Percentiles rank a stretch among this genome's conserved stretches.
Conservation (phyloP, 1,140 invertebrate genomes). For the Chlorops oryzae region DNA sequence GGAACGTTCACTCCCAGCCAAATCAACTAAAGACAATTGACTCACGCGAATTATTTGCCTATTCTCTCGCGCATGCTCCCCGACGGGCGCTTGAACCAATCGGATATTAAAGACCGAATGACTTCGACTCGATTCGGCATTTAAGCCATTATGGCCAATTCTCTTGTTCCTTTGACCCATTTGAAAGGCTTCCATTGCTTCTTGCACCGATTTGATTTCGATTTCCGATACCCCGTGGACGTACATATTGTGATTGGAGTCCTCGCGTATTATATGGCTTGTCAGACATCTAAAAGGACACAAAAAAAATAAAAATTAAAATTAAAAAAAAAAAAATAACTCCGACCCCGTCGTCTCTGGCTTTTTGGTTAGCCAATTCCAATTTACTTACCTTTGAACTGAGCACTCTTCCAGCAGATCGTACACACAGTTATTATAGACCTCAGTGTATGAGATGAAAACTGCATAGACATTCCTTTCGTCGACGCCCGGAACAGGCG, state of each 20-base stretch:
- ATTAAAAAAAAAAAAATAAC: neutral
- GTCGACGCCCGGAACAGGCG: slow-evolving; percentile 59
- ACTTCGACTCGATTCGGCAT: slow-evolving; percentile 77
- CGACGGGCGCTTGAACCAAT: slow-evolving; percentile 37
- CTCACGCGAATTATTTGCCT: slow-evolving; percentile 62
- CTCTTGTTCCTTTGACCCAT: slow-evolving; percentile 68
- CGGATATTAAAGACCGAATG: slow-evolving; percentile 82
- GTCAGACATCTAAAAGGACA: slow-evolving; percentile 36
- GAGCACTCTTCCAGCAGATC: slow-evolving; percentile 70
- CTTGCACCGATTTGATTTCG: slow-evolving; percentile 53
- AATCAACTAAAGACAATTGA: slow-evolving; percentile 77
- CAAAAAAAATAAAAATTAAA: slow-evolving; percentile 1
- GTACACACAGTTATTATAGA: slow-evolving; percentile 94
- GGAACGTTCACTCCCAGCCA: slow-evolving; percentile 85
- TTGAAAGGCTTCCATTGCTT: slow-evolving; percentile 61
- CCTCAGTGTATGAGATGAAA: slow-evolving; percentile 91
- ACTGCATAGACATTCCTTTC: slow-evolving; percentile 76
- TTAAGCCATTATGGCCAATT: slow-evolving; percentile 82
- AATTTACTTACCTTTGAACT: neutral
- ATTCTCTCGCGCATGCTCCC: slow-evolving; percentile 57
- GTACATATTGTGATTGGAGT: slow-evolving; percentile 55
- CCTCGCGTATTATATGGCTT: slow-evolving; percentile 60
- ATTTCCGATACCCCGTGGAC: slow-evolving; percentile 62
- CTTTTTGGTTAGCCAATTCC: too few relatives aligned
- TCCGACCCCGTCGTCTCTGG: too few relatives aligned